phyloP scores from a whole-genome alignment of 2,888 invertebrate species.

The Pterobdella sp. region DNA sequence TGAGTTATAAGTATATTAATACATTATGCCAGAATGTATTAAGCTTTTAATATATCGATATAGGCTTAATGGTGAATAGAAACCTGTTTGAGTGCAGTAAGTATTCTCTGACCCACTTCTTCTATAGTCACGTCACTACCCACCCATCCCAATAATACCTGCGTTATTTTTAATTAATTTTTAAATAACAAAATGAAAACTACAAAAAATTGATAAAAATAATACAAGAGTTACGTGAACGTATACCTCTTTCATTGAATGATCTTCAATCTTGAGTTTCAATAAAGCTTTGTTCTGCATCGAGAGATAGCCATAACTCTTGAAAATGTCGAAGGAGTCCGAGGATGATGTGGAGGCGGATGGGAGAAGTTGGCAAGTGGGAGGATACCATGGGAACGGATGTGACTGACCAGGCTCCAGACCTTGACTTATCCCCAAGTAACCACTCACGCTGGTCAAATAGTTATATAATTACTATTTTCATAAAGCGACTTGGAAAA shows the following conservation, averaged over 20 bases:
- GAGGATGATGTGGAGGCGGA: conserved; percentile 40
- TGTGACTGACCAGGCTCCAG: conserved; percentile 60
- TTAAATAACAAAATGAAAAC: not conserved
- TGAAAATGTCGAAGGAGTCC: conserved; percentile 42
- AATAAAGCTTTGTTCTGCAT: conserved; percentile 45
- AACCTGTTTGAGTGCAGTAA: conserved; percentile 61
- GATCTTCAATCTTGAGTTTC: conserved; percentile 45
- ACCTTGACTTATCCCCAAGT: conserved; percentile 61
- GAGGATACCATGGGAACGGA: conserved; percentile 70
- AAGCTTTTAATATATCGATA: not conserved
- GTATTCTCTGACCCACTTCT: conserved; percentile 71
- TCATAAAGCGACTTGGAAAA: not conserved
- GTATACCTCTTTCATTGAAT: conserved; percentile 40
- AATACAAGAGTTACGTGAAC: not conserved
- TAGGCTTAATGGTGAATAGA: not conserved
- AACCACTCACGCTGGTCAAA: conserved; percentile 49
- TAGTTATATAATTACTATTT: not conserved
- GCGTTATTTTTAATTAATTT: no score
- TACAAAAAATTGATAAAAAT: conserved; percentile 3
- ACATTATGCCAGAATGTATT: not conserved
- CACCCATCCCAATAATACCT: conserved; percentile 27
- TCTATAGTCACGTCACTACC: conserved; percentile 42
- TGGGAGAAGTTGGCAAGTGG: conserved; percentile 56
- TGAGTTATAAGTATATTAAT: not conserved
- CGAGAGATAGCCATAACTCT: conserved; percentile 46